Conservation (phyloP, 2,113 vertebrate species). For the Ceratotherium simum region DNA sequence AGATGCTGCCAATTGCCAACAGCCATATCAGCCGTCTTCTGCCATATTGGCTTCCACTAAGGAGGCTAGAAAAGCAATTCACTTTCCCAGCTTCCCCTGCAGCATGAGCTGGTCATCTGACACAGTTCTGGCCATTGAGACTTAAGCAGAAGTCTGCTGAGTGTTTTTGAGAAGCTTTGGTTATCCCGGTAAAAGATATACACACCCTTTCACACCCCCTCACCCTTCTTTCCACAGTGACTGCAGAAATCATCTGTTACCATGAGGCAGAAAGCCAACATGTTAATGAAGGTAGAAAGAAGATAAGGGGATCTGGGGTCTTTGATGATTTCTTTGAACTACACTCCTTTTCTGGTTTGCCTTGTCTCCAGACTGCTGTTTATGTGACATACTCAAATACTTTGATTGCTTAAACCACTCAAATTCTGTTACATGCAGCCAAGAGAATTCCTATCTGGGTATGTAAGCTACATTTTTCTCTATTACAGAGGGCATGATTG, state of each 20-base stretch:
- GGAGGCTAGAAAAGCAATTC: neutral
- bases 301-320: neutral
- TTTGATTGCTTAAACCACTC: neutral
- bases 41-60: neutral
- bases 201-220: neutral
- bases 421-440: neutral
- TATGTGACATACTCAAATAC: neutral
- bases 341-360: neutral
- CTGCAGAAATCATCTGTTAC: neutral
- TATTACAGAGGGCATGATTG: neutral
- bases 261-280: neutral
- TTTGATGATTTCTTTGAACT: neutral
- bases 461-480: neutral
- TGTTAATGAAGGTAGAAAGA: neutral
- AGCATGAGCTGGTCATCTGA: neutral
- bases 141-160: neutral
- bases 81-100: neutral
- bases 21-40: neutral
- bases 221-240: neutral
- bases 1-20: neutral
- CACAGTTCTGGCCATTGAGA: neutral
- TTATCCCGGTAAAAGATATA: neutral
- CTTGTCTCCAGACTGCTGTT: neutral
- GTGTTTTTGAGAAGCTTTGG: neutral
- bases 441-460: neutral